Percentiles rank a stretch among this genome's conserved stretches.
These are phyloP conservation scores for Eupithecia insigniata DNA, from an alignment of 2,888 invertebrate genomes.

Conservation along the genomic window DNA sequence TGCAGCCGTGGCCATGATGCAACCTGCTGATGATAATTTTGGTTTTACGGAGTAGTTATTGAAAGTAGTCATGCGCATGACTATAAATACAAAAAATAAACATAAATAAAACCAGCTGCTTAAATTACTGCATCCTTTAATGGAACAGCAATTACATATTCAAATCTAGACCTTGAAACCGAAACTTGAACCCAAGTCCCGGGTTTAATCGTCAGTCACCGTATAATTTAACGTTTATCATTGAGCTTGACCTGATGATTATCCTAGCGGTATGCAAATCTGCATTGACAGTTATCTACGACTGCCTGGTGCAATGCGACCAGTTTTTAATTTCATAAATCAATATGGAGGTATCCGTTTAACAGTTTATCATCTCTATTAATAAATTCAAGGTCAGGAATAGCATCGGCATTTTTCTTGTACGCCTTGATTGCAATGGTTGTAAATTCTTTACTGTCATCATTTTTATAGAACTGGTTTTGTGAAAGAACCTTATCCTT, in stretches of 20 bases:
- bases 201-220: slow-evolving; percentile 50
- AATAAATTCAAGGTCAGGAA: slow-evolving; percentile 17
- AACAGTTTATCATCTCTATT: slow-evolving; percentile 19
- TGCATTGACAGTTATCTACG: slow-evolving; percentile 45
- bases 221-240: slow-evolving; percentile 67
- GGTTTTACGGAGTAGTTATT: background rate
- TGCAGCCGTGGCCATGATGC: too few species aligned
- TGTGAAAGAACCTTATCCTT: background rate
- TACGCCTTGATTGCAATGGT: slow-evolving; percentile 16
- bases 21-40: background rate
- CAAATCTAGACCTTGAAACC: slow-evolving; percentile 53
- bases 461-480: background rate
- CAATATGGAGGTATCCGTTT: slow-evolving; percentile 13
- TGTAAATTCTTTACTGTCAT: slow-evolving; percentile 6
- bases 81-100: background rate
- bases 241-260: slow-evolving; percentile 61
- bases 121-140: background rate
- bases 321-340: slow-evolving; percentile 31
- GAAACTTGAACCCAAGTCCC: slow-evolving; percentile 54
- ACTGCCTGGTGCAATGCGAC: slow-evolving; percentile 34
- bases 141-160: slow-evolving; percentile 45
- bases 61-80: background rate
- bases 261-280: slow-evolving; percentile 71
- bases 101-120: slow-evolving; percentile 2
- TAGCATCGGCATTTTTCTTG: slow-evolving; percentile 5